Conservation (phyloP, 2,797 vertebrate genomes). For the Calcarius lapponicus region DNA sequence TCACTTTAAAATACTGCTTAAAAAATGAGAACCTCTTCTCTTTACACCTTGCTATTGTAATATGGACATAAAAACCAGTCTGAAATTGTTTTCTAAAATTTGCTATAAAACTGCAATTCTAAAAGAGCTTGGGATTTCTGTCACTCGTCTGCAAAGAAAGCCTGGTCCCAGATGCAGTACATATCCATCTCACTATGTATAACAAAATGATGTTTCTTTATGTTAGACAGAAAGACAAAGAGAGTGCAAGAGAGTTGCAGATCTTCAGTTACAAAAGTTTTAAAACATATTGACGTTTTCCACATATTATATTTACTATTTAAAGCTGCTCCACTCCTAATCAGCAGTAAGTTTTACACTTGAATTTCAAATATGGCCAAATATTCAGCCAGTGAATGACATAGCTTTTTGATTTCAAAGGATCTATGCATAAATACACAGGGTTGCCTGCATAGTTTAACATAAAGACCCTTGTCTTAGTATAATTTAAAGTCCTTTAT, state of each 20-base stretch:
- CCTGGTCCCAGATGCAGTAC: not conserved
- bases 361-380: not conserved
- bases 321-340: not conserved
- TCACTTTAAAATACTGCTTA: not conserved
- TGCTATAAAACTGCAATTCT: not conserved
- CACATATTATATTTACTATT: not conserved
- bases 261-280: not conserved
- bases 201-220: not conserved
- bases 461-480: not conserved
- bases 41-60: not conserved
- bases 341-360: not conserved
- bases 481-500: not conserved
- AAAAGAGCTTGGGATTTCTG: slow-evolving; percentile 8
- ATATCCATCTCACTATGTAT: not conserved
- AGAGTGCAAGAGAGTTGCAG: not conserved
- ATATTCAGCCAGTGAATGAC: not conserved
- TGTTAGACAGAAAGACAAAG: not conserved
- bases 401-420: not conserved
- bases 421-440: not conserved
- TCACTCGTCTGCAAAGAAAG: not conserved
- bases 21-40: not conserved
- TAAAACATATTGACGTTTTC: not conserved
- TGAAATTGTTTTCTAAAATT: not conserved
- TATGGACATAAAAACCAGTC: not conserved
- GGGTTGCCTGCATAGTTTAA: not conserved